Evolutionary conservation across 64 coral and sea anemone species (phyloP).

Genomic region (Actinia tenebrosa): DNA sequence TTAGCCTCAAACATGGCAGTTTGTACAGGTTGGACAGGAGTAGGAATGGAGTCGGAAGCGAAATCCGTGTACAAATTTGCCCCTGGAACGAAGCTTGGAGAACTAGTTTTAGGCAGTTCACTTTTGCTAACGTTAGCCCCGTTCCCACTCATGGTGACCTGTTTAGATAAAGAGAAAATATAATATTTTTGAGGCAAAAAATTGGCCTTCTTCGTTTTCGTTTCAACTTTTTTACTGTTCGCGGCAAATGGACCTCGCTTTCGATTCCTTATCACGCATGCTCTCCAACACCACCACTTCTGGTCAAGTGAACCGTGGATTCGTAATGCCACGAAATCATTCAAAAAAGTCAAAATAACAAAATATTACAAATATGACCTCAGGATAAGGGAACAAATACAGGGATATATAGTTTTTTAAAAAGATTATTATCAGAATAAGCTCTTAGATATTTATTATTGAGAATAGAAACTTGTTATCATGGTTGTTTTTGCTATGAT

Average conservation of each 20-base stretch:
- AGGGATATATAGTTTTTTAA: background rate
- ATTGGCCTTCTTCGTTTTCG: background rate
- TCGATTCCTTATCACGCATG: background rate
- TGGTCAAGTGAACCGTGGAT: background rate
- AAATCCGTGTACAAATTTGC: conserved; percentile 16
- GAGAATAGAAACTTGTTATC: conserved; percentile 5
- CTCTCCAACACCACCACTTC: background rate
- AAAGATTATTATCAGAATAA: background rate
- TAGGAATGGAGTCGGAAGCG: background rate
- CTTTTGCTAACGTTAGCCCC: background rate
- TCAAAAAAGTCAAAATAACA: background rate
- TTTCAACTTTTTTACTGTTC: background rate
- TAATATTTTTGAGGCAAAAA: background rate
- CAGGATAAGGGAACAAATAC: background rate
- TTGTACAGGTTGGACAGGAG: background rate
- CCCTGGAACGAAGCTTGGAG: background rate
- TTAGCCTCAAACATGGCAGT: background rate
- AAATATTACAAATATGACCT: background rate
- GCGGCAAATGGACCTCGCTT: background rate
- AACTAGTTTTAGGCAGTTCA: background rate
- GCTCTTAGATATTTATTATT: background rate
- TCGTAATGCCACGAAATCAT: conserved; percentile 12
- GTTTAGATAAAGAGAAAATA: background rate
- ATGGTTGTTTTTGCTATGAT: conserved; percentile 96
- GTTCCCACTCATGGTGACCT: background rate